Conservation (phyloP, 2,888 invertebrate species). For the Dicyrtoma fusca region DNA sequence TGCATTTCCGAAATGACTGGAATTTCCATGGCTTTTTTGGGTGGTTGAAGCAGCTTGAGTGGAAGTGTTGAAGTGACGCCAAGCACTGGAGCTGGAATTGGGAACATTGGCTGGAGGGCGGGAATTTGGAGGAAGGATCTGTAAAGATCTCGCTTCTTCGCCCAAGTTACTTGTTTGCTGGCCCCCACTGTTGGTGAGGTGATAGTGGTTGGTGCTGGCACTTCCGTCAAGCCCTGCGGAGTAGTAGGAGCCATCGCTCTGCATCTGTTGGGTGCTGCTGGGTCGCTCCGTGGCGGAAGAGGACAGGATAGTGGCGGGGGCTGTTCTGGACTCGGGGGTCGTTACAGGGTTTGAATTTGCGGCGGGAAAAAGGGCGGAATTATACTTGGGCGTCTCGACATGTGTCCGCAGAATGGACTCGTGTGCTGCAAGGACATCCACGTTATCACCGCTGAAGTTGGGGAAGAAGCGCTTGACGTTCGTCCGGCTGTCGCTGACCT, state of each 20-base stretch:
- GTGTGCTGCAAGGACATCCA: background rate
- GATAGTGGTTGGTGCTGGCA: constrained; percentile 31
- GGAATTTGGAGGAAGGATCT: background rate
- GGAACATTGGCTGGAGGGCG: background rate
- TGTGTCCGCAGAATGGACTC: background rate
- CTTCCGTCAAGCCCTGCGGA: constrained; percentile 10
- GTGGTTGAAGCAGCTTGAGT: no score
- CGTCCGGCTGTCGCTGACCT: background rate
- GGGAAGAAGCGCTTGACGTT: background rate
- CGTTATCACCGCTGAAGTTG: background rate
- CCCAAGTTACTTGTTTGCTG: constrained; percentile 3
- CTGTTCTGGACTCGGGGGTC: constrained; percentile 37
- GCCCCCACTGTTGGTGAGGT: background rate
- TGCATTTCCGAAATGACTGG: no score
- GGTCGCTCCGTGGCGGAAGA: constrained; percentile 36
- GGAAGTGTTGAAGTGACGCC: no score
- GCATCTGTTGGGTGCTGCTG: constrained; percentile 49
- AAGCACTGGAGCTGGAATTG: no score
- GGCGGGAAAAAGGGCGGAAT: background rate
- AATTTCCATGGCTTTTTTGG: no score
- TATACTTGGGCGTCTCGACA: background rate
- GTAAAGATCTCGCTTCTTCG: background rate
- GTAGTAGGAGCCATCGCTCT: constrained; percentile 22
- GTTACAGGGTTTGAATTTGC: background rate
- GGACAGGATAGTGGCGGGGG: constrained; percentile 39